Evolutionary conservation across 2,888 invertebrate species (phyloP).

Genomic region (Anthophora plumipes): DNA sequence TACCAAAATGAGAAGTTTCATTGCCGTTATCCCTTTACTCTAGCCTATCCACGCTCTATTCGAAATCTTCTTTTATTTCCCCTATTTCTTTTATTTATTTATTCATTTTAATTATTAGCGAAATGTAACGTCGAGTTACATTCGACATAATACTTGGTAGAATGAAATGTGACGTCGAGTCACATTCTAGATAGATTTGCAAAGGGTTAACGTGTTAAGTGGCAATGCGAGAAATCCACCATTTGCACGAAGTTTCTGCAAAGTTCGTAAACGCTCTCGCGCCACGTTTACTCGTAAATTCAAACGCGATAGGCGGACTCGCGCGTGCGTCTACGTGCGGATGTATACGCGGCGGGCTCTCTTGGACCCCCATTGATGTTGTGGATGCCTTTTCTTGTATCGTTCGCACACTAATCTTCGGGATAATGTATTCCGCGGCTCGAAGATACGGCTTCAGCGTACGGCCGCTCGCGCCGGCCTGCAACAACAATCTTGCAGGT

Average conservation of each 20-base stretch:
- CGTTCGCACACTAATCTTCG: conserved; percentile 73
- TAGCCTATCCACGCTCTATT: no score
- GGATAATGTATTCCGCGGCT: conserved; percentile 73
- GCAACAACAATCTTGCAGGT: conserved; percentile 62
- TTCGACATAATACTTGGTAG: no score
- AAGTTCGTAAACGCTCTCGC: background rate
- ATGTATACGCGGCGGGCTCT: conserved; percentile 51
- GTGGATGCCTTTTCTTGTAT: conserved; percentile 69
- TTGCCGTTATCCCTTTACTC: no score
- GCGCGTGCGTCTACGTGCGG: conserved; percentile 18
- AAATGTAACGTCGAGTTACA: no score
- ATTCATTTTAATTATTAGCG: no score
- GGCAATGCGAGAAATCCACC: no score
- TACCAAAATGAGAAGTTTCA: no score
- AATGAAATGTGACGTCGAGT: no score
- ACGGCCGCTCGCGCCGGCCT: conserved; percentile 58
- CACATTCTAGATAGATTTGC: no score
- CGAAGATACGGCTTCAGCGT: conserved; percentile 63
- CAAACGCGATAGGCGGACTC: conserved; percentile 26
- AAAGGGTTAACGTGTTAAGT: no score
- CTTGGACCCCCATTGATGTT: conserved; percentile 63
- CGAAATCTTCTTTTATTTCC: no score
- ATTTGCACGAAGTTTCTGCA: background rate
- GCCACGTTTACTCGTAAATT: conserved; percentile 43
- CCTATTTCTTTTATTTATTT: no score